Conservation (phyloP, 1,140 invertebrate genomes). For the Trigoniulus corallinus region DNA sequence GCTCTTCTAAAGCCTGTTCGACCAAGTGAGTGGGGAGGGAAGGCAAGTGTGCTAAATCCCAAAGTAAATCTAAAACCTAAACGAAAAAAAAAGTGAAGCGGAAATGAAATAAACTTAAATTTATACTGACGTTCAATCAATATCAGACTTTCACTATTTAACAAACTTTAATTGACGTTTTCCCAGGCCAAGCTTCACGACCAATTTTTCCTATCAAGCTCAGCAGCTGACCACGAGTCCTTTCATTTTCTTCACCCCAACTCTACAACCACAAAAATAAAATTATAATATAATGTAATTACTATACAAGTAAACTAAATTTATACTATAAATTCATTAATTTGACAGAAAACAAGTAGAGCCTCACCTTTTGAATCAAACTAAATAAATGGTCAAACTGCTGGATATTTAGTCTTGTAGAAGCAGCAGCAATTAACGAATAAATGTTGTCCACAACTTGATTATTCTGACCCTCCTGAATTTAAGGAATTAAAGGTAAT, state of each 20-base stretch:
- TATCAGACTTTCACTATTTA: background rate
- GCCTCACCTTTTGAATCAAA: slow-evolving; percentile 30
- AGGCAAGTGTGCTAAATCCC: slow-evolving; percentile 32
- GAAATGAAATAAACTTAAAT: slow-evolving; percentile 13
- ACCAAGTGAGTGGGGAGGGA: slow-evolving; percentile 27
- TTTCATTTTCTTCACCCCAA: slow-evolving; percentile 30
- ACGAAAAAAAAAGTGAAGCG: too few species aligned
- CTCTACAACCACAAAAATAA: slow-evolving; percentile 22
- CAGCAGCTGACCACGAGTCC: slow-evolving; percentile 31
- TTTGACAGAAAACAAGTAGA: slow-evolving; percentile 1
- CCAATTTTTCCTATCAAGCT: slow-evolving; percentile 34
- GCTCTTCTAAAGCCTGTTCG: slow-evolving; percentile 32
- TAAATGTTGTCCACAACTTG: slow-evolving; percentile 38
- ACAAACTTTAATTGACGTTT: slow-evolving; percentile 12
- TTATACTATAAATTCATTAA: background rate
- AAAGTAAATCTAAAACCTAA: slow-evolving; percentile 32
- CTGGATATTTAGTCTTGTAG: slow-evolving; percentile 30
- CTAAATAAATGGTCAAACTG: slow-evolving; percentile 32
- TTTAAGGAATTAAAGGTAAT: too few species aligned
- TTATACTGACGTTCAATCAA: slow-evolving; percentile 11
- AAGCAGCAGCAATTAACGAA: slow-evolving; percentile 33
- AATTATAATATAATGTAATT: too few species aligned
- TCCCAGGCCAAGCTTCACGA: slow-evolving; percentile 24
- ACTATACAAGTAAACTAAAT: too few species aligned
- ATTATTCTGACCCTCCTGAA: slow-evolving; percentile 28